Evolutionary conservation across 2,888 invertebrate species (phyloP).

Genomic region (Zele albiditarsus): DNA sequence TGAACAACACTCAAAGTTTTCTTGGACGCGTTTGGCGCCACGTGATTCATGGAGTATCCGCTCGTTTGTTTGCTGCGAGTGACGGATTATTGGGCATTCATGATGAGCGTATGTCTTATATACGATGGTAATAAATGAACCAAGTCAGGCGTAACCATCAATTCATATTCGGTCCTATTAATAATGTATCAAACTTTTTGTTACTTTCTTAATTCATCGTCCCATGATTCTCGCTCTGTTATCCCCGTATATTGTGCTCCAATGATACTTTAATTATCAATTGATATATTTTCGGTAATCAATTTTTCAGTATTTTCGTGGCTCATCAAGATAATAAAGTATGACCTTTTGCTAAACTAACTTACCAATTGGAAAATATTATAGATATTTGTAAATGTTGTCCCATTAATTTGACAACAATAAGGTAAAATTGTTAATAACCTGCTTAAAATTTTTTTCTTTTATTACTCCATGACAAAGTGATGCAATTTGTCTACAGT

Average conservation of each 20-base stretch:
- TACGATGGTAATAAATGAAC: slow-evolving; percentile 37
- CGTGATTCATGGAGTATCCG: slow-evolving; percentile 39
- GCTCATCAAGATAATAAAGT: no score
- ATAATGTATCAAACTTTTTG: slow-evolving; percentile 29
- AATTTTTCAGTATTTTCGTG: no score
- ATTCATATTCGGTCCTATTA: slow-evolving; percentile 32
- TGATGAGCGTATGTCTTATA: slow-evolving; percentile 41
- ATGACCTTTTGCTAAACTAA: no score
- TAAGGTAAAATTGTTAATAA: no score
- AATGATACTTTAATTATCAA: no score
- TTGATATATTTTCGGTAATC: no score
- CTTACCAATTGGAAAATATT: no score
- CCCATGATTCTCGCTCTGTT: no score
- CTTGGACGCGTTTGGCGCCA: slow-evolving; percentile 41
- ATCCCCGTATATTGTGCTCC: no score
- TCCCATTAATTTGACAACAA: no score
- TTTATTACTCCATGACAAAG: not conserved
- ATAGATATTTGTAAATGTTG: no score
- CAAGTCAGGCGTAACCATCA: slow-evolving; percentile 26
- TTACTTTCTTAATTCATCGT: slow-evolving; percentile 12
- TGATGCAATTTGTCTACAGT: not conserved
- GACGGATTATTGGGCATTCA: slow-evolving; percentile 52
- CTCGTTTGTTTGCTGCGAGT: slow-evolving; percentile 38
- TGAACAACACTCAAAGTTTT: slow-evolving; percentile 12
- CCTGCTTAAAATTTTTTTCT: no score